These are phyloP conservation scores for Drosophila mulleri DNA, from an alignment of 2,888 invertebrate species.

Conservation along the genomic window DNA sequence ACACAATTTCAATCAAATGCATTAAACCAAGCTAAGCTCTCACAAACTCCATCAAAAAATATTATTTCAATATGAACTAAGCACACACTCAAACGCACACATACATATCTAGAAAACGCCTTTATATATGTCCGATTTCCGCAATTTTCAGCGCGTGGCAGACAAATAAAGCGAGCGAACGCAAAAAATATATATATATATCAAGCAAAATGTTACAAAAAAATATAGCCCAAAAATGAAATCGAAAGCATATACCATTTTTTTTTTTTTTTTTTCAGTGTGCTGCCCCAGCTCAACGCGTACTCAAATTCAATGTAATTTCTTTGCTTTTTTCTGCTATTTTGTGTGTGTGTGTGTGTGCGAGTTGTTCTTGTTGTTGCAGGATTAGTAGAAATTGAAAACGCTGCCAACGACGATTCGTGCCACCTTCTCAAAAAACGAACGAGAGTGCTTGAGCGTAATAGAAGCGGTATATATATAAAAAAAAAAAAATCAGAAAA, in stretches of 20 bases:
- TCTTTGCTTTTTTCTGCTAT: slow-evolving; percentile 31
- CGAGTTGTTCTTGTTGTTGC: slow-evolving; percentile 14
- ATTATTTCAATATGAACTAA: slow-evolving; percentile 33
- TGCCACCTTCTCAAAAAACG: not conserved
- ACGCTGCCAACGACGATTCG: slow-evolving; percentile 22
- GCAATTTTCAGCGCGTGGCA: slow-evolving; percentile 46
- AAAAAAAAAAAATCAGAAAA: slow-evolving; percentile 33
- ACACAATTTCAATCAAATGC: slow-evolving; percentile 63
- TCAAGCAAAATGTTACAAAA: slow-evolving; percentile 3
- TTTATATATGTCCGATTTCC: slow-evolving; percentile 47
- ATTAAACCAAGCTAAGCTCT: slow-evolving; percentile 66
- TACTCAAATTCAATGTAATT: slow-evolving; percentile 65
- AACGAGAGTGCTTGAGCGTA: slow-evolving; percentile 25
- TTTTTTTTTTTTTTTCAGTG: slow-evolving; percentile 40
- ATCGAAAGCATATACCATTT: slow-evolving; percentile 35
- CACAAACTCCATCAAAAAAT: slow-evolving; percentile 60
- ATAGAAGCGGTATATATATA: slow-evolving; percentile 47
- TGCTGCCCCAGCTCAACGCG: slow-evolving; percentile 8
- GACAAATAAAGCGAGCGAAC: slow-evolving; percentile 34
- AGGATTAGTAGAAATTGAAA: slow-evolving; percentile 71
- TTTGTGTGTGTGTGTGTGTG: not conserved
- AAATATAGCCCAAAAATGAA: slow-evolving; percentile 28
- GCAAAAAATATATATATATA: too few relatives aligned
- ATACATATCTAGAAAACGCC: slow-evolving; percentile 10
- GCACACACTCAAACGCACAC: not conserved